Evolutionary conservation across 2,797 vertebrate genomes (phyloP).

Genomic region (Amblyopsis hoosieri): DNA sequence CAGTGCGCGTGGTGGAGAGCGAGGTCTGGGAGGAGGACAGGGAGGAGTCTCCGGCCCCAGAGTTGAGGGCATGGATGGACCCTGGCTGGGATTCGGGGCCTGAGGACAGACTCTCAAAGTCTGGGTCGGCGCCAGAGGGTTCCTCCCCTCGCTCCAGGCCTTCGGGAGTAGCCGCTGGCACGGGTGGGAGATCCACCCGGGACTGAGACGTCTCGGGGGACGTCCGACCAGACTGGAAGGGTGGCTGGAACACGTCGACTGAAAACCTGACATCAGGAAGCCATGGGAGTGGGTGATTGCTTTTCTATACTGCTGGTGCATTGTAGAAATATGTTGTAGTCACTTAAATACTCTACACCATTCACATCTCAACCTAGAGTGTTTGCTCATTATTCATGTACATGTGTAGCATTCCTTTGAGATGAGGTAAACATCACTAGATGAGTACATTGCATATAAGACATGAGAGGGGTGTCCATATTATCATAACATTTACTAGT

Average conservation of each 20-base stretch:
- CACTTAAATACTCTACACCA: too few relatives aligned
- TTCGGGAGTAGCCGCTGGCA: constrained; percentile 63
- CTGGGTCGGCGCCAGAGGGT: constrained; percentile 48
- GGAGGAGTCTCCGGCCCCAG: constrained; percentile 59
- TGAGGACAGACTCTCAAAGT: constrained; percentile 60
- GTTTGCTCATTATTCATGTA: too few relatives aligned
- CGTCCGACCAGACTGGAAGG: constrained; percentile 89
- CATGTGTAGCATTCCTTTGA: too few relatives aligned
- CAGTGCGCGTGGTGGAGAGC: constrained; percentile 68
- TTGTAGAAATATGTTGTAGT: too few relatives aligned
- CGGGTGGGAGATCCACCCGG: constrained; percentile 66
- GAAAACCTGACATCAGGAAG: constrained; percentile 83
- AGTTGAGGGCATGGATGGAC: constrained; percentile 45
- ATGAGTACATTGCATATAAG: too few relatives aligned
- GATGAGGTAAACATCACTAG: too few relatives aligned
- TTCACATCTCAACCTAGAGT: too few relatives aligned
- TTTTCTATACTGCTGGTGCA: too few relatives aligned
- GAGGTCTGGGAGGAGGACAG: constrained; percentile 65
- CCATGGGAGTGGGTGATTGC: background rate
- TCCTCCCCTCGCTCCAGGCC: constrained; percentile 59
- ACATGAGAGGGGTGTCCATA: too few relatives aligned
- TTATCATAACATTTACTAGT: too few relatives aligned
- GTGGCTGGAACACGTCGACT: constrained; percentile 96
- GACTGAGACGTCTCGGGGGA: constrained; percentile 83
- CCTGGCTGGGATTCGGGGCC: constrained; percentile 40